phyloP scores from a whole-genome alignment of 2,888 invertebrate genomes.

The Myathropa florea region DNA sequence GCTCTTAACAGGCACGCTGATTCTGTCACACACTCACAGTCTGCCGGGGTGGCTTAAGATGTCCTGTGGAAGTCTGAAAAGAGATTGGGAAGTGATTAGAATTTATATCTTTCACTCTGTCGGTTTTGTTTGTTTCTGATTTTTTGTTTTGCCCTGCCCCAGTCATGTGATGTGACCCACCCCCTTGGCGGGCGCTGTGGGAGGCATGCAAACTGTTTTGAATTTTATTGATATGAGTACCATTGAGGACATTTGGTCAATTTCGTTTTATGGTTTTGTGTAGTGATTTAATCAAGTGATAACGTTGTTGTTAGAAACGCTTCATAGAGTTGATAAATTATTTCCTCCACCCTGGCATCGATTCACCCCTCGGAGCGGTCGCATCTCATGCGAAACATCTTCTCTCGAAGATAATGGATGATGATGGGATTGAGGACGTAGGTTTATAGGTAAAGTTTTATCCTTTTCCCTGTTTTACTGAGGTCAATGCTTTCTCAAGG shows the following conservation, averaged over 20 bases:
- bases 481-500: not conserved
- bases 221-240: constrained; percentile 63
- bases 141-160: not conserved
- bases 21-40: not conserved
- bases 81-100: constrained; percentile 68
- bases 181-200: not conserved
- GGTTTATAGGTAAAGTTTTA: constrained; percentile 8
- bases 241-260: constrained; percentile 62
- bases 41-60: constrained; percentile 26
- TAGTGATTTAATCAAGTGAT: constrained; percentile 70
- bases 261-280: constrained; percentile 62
- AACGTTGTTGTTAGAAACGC: constrained; percentile 56
- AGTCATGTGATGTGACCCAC: no score
- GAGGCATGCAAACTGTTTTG: constrained; percentile 48
- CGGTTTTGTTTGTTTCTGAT: constrained; percentile 11
- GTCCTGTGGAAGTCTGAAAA: constrained; percentile 59
- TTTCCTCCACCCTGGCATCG: constrained; percentile 7
- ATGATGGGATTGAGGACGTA: constrained; percentile 12
- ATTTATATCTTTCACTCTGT: constrained; percentile 49
- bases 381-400: not conserved
- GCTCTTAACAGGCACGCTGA: constrained; percentile 7
- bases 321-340: constrained; percentile 41
- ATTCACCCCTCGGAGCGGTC: not conserved
- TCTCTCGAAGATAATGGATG: constrained; percentile 31
- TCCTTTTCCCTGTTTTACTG: not conserved